Conservation (phyloP, 2,113 vertebrate genomes). For the Junco hyemalis region DNA sequence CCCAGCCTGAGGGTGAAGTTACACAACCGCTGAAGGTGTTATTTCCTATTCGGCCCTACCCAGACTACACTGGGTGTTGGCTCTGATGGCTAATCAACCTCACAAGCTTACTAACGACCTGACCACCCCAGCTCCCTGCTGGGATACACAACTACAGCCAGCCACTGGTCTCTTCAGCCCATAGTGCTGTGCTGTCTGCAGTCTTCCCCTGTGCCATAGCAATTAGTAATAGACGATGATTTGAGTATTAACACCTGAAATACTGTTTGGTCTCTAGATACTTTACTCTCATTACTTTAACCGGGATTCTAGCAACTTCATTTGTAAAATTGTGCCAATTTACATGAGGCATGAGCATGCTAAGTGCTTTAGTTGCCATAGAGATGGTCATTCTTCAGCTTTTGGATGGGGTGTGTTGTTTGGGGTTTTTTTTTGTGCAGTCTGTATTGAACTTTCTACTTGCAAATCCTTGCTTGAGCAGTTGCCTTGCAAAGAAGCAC, state of each 20-base stretch:
- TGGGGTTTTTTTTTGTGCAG: neutral
- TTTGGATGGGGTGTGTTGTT: neutral
- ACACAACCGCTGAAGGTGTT: neutral
- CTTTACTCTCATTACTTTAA: neutral
- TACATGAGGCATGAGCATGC: neutral
- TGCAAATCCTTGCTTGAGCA: neutral
- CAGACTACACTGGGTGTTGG: neutral
- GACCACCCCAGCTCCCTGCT: fast-evolving
- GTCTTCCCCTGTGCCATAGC: neutral
- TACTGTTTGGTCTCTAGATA: neutral
- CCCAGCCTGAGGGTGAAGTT: neutral
- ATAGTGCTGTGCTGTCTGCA: fast-evolving
- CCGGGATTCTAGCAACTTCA: neutral
- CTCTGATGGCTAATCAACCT: neutral
- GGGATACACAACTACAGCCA: neutral
- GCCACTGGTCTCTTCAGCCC: fast-evolving
- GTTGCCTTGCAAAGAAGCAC: neutral
- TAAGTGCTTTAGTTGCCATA: neutral
- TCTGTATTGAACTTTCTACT: neutral
- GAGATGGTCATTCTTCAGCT: neutral
- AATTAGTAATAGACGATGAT: no score
- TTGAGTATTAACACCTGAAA: neutral
- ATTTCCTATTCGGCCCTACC: neutral
- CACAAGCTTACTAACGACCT: neutral
- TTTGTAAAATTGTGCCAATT: neutral